phyloP scores from a whole-genome alignment of 1,140 invertebrate genomes.

The Planococcus citri region DNA sequence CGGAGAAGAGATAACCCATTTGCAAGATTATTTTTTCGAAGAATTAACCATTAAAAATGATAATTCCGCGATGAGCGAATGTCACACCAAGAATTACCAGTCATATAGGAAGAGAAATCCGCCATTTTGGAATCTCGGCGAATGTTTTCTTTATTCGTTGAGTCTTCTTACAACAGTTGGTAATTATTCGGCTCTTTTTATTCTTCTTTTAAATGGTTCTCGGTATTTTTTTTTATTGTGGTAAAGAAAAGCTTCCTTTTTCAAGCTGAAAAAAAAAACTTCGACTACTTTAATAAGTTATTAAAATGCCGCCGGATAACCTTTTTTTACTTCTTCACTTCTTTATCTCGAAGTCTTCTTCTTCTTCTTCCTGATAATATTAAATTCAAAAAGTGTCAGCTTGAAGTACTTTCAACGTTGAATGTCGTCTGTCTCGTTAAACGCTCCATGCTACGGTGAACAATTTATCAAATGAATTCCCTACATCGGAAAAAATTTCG shows the following conservation, averaged over 20 bases:
- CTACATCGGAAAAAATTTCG: too few species aligned
- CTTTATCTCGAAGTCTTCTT: too few species aligned
- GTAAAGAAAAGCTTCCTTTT: neutral
- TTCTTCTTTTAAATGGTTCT: neutral
- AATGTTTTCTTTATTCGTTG: constrained; percentile 84
- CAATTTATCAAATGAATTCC: too few species aligned
- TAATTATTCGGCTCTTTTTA: constrained; percentile 39
- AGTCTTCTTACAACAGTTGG: constrained; percentile 94
- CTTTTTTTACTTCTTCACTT: too few species aligned
- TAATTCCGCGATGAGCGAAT: constrained; percentile 36
- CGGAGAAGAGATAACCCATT: constrained; percentile 68
- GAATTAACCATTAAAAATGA: constrained; percentile 25
- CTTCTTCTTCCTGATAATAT: too few species aligned
- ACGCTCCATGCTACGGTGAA: too few species aligned
- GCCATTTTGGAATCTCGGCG: constrained; percentile 67
- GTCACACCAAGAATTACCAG: constrained; percentile 24
- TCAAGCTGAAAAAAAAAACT: neutral
- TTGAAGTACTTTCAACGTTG: too few species aligned
- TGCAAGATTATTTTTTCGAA: constrained; percentile 53
- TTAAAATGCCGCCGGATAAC: neutral
- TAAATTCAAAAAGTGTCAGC: too few species aligned
- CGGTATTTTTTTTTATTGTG: neutral
- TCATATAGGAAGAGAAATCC: constrained; percentile 40
- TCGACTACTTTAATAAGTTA: neutral
- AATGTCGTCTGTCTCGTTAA: too few species aligned